Evolutionary conservation across 2,113 vertebrate genomes (phyloP).

Genomic region (Onychostruthus taczanowskii): DNA sequence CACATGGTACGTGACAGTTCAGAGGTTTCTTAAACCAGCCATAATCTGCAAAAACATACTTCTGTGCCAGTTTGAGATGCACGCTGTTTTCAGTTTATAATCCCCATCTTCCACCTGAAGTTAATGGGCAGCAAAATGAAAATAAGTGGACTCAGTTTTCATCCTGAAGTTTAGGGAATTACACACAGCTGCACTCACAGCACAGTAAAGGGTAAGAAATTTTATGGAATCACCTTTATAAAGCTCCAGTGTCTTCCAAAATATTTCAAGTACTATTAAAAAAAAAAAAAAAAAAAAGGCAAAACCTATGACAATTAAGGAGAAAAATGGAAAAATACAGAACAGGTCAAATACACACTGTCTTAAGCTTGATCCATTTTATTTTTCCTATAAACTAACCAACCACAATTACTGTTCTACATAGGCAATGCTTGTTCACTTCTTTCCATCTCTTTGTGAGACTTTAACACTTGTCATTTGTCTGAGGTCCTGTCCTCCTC

Average conservation of each 20-base stretch:
- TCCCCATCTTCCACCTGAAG: not conserved
- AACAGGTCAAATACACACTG: not conserved
- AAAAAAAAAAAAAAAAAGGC: not conserved
- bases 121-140: not conserved
- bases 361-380: not conserved
- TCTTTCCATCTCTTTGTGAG: not conserved
- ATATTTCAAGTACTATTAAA: not conserved
- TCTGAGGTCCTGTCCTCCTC: not conserved
- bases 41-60: conserved; percentile 65
- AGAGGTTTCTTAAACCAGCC: conserved; percentile 67
- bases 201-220: not conserved
- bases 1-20: conserved; percentile 70
- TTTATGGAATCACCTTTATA: not conserved
- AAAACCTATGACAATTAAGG: not conserved
- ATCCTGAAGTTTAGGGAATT: not conserved
- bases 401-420: not conserved
- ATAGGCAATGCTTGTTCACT: not conserved
- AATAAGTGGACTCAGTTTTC: not conserved
- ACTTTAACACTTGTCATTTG: not conserved
- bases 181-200: not conserved
- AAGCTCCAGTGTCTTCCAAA: not conserved
- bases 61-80: conserved; percentile 14
- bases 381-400: not conserved
- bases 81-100: conserved; percentile 19
- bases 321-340: not conserved